phyloP scores from a whole-genome alignment of 1,140 invertebrate genomes.

The Megathymus violae region DNA sequence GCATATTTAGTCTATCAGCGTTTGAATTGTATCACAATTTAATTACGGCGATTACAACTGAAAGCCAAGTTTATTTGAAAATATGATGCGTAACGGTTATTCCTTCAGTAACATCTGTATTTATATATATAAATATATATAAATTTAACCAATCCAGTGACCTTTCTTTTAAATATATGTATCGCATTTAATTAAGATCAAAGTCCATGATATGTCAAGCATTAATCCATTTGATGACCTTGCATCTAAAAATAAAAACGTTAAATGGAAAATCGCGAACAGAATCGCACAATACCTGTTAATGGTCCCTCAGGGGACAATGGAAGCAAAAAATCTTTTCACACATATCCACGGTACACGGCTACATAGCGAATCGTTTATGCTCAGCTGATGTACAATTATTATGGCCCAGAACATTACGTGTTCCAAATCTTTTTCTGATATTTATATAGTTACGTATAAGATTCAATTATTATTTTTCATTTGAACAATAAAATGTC shows the following conservation, averaged over 20 bases:
- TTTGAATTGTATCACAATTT: too few relatives aligned
- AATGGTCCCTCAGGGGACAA: slow-evolving; percentile 42
- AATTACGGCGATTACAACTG: slow-evolving; percentile 28
- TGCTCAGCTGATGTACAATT: slow-evolving; percentile 25
- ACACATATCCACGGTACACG: slow-evolving; percentile 33
- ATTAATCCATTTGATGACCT: slow-evolving; percentile 28
- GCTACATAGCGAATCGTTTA: slow-evolving; percentile 36
- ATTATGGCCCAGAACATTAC: slow-evolving; percentile 3
- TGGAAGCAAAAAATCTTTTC: slow-evolving; percentile 40
- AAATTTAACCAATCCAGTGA: neutral
- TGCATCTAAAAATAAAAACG: slow-evolving; percentile 33
- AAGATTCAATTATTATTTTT: too few relatives aligned
- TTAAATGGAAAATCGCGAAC: slow-evolving; percentile 45
- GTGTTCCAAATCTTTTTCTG: neutral
- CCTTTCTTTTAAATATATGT: neutral
- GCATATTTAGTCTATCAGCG: too few relatives aligned
- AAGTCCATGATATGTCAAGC: neutral
- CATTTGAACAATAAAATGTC: too few relatives aligned
- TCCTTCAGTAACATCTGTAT: too few relatives aligned
- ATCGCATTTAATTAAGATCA: neutral
- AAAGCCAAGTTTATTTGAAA: too few relatives aligned
- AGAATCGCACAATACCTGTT: slow-evolving; percentile 44
- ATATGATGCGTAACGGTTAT: too few relatives aligned
- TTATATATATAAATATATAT: neutral
- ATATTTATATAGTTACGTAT: too few relatives aligned